Percentiles rank a stretch among this genome's conserved stretches.
phyloP scores from a whole-genome alignment of 2,113 vertebrate genomes.

The Amazona vittata region DNA sequence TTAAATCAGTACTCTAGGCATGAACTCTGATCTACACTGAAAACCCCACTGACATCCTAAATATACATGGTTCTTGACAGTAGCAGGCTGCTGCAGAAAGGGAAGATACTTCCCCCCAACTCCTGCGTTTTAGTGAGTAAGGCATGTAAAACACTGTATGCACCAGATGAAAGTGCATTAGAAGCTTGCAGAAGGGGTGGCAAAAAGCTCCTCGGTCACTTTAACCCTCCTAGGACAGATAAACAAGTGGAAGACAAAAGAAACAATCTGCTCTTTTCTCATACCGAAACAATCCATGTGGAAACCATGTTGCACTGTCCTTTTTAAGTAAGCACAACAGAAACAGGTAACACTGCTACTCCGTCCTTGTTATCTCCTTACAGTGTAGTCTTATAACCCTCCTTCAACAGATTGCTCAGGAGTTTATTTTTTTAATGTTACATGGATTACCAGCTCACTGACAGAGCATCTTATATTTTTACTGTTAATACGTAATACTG shows the following conservation, averaged over 20 bases:
- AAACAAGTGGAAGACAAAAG: not conserved
- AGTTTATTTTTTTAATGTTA: not conserved
- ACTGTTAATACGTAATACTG: not conserved
- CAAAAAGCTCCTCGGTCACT: not conserved
- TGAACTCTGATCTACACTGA: not conserved
- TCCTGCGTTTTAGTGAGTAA: rapidly evolving
- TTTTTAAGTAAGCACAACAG: not conserved
- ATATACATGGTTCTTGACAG: rapidly evolving
- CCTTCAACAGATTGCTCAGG: not conserved
- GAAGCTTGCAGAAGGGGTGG: not conserved
- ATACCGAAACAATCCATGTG: not conserved
- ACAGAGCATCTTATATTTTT: not conserved
- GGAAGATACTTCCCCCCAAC: rapidly evolving
- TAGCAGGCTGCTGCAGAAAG: not conserved
- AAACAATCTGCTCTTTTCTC: not conserved
- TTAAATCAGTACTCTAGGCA: not conserved
- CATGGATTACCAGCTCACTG: not conserved
- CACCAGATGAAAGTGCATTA: not conserved
- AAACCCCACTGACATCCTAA: not conserved
- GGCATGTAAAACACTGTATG: not conserved
- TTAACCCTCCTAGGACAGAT: not conserved
- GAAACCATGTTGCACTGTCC: not conserved
- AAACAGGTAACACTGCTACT: not conserved
- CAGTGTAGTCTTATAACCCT: not conserved
- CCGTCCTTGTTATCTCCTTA: not conserved